Evolutionary conservation across 2,113 vertebrate species (phyloP).

Genomic region (Oplegnathus fasciatus): DNA sequence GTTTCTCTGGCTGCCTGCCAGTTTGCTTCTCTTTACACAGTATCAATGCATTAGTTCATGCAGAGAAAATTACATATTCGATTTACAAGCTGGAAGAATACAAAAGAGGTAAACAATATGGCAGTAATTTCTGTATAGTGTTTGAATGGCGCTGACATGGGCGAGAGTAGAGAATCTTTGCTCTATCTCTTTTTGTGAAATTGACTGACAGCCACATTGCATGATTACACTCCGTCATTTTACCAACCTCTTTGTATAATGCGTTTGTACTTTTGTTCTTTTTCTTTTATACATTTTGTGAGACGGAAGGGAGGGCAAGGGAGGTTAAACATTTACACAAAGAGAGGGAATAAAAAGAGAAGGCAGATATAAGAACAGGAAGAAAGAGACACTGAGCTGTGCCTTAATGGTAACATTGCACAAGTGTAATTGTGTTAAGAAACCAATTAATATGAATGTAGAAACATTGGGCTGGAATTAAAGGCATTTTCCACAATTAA

Average conservation of each 20-base stretch:
- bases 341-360: constrained; percentile 1
- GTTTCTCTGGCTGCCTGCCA: constrained; percentile 39
- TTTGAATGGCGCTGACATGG: constrained; percentile 36
- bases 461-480: constrained; percentile 12
- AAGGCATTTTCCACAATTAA: constrained; percentile 3
- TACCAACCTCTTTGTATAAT: constrained; percentile 21
- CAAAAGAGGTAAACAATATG: constrained; percentile 53
- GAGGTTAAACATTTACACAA: constrained; percentile 38
- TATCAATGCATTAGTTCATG: constrained; percentile 49
- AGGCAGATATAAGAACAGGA: constrained; percentile 1
- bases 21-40: constrained; percentile 42
- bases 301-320: background rate
- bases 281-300: constrained; percentile 13
- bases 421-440: background rate
- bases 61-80: constrained; percentile 67
- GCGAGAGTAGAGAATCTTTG: constrained; percentile 30
- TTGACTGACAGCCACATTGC: constrained; percentile 23
- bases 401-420: background rate
- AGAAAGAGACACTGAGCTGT: background rate
- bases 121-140: constrained; percentile 35
- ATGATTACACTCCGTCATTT: constrained; percentile 30
- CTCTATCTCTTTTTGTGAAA: constrained; percentile 19
- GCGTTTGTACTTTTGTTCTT: constrained; percentile 29
- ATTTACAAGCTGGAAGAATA: constrained; percentile 35
- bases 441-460: constrained; percentile 1